Evolutionary conservation across 2,113 vertebrate genomes (phyloP), one percentile per base, ranked within the genome.

Genomic region (Phainopepla nitens): DNA sequence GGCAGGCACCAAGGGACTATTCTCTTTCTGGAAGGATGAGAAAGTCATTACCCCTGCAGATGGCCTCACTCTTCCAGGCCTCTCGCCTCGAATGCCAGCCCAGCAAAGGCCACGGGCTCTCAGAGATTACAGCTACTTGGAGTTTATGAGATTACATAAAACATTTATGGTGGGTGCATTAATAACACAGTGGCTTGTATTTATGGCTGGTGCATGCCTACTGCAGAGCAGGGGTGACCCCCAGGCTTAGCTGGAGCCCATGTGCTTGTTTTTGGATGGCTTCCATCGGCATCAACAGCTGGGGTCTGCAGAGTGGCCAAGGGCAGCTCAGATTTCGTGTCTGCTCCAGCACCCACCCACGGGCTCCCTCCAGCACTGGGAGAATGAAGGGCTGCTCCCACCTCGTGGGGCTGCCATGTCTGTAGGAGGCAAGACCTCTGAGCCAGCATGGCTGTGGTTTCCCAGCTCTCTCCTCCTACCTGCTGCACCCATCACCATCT

Each of bases 21-120:
- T 93, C 73, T 22, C 91, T 96, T 97, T 94, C 95, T 50, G 71
- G 66, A 88, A 77, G 85, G 82, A 91, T 95, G 90, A 90, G 79
- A 95, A 95, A 81, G 56, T 93, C 95, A 90, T 95, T 91, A 91
- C 78, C 36, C 33, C 58, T 58, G 62, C 94, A 96, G 93, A 91
- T 78, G 93, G 92, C 71, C 35, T 2, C 2, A 54, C 60, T 90
- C 64, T 47, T 80, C n/a, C 84, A 87, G 75, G 66, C 25, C 54
- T 82, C 75, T 80, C 1, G 23, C 58, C 80, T 80, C 5, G 4
- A 87, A 42, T 35, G 36, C 58, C 76, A 73, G 82, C 21, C 66
- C 62, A 86, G 87, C 35, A 69, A 66, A 82, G 87, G 87, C 93
- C 78, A 31, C 0, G 1, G 70, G 58, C 50, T 83, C 75, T 51